Percentiles rank a stretch among this genome's conserved stretches.
phyloP scores from a whole-genome alignment of 92 coral and sea anemone genomes.

The Pocillopora meandrina region DNA sequence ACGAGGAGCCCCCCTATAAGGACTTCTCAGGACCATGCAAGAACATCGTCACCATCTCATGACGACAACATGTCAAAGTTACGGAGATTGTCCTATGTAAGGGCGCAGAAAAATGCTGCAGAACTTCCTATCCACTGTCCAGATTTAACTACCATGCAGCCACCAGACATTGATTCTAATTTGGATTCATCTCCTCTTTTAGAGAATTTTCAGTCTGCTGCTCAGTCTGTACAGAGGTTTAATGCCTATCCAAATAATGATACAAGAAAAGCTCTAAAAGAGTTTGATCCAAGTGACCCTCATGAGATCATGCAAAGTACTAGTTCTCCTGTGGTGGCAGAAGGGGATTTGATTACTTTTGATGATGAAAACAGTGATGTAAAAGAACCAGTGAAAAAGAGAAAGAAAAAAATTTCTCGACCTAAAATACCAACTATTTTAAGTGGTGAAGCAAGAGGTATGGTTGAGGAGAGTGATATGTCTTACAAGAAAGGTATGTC shows the following conservation, averaged over 20 bases:
- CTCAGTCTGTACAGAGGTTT: conserved; percentile 2
- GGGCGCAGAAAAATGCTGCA: conserved; percentile 83
- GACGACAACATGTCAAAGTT: conserved; percentile 56
- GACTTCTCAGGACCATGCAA: conserved; percentile 32
- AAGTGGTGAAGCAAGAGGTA: conserved; percentile 43
- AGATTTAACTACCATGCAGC: conserved; percentile 17
- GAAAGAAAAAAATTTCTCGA: conserved; percentile 73
- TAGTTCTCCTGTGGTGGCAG: conserved; percentile 30
- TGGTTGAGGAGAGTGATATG: neutral
- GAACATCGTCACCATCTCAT: conserved; percentile 41
- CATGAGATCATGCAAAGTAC: conserved; percentile 29
- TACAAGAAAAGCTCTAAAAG: conserved; percentile 22
- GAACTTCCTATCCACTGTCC: conserved; percentile 44
- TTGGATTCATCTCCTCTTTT: conserved; percentile 16
- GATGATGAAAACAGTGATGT: conserved; percentile 61
- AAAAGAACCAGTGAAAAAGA: conserved; percentile 63
- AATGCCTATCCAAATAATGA: neutral
- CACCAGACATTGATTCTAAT: conserved; percentile 24
- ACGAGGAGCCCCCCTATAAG: conserved; percentile 12
- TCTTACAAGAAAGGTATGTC: conserved; percentile 27
- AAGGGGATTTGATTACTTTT: conserved; percentile 68
- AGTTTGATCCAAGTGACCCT: conserved; percentile 44
- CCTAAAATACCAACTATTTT: conserved; percentile 96
- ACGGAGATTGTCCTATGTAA: conserved; percentile 90
- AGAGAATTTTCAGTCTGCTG: too few species aligned